Conservation (phyloP, 1,140 invertebrate genomes). For the Hyphantria cunea region DNA sequence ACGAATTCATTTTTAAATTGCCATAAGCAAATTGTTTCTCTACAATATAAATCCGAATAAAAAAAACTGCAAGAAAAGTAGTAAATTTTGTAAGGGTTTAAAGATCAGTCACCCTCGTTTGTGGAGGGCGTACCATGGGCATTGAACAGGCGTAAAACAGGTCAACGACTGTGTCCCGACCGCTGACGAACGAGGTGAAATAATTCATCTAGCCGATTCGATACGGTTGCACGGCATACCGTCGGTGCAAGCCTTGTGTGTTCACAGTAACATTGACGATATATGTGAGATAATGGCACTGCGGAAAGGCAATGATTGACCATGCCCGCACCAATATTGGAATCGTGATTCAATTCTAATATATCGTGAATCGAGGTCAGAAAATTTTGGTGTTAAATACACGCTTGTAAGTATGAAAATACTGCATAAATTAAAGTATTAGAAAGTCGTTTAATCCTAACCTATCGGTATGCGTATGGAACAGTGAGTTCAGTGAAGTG, state of each 20-base stretch:
- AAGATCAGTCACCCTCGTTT: constrained; percentile 29
- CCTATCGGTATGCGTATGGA: constrained; percentile 17
- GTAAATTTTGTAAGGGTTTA: constrained; percentile 1
- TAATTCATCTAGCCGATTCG: constrained; percentile 55
- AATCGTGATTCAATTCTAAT: constrained; percentile 8
- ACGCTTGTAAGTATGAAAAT: constrained; percentile 5
- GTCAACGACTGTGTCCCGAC: constrained; percentile 65
- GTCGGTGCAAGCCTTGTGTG: constrained; percentile 14
- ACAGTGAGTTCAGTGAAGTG: too few relatives aligned
- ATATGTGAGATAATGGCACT: background rate
- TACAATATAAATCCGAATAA: too few relatives aligned
- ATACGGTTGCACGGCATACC: constrained; percentile 33
- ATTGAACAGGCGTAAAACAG: constrained; percentile 42
- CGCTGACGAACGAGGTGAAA: constrained; percentile 46
- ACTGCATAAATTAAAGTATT: constrained; percentile 20
- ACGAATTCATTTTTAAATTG: too few relatives aligned
- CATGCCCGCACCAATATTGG: constrained; percentile 4
- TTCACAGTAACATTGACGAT: constrained; percentile 15
- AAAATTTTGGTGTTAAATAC: background rate
- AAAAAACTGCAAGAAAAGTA: too few relatives aligned
- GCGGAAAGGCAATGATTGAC: background rate
- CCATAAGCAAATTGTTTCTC: too few relatives aligned
- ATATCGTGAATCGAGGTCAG: constrained; percentile 5
- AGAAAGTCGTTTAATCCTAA: constrained; percentile 25
- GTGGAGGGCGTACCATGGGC: constrained; percentile 41